These are phyloP conservation scores for Leptosomus discolor DNA, from an alignment of 2,113 vertebrate species.

Conservation along the genomic window DNA sequence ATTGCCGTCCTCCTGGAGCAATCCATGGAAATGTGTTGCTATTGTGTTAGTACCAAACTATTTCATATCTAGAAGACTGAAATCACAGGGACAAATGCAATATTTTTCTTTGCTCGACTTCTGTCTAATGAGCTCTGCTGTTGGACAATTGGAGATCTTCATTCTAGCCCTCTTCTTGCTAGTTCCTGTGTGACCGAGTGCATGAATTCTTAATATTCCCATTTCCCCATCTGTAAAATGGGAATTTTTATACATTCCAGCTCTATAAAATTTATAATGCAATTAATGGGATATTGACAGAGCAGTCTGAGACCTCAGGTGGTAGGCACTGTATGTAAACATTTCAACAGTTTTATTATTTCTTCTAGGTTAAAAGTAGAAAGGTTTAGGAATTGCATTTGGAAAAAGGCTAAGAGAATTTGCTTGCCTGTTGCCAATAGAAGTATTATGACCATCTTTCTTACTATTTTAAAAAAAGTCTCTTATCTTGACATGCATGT, in stretches of 20 bases:
- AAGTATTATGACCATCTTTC: neutral
- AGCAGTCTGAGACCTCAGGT: constrained; percentile 48
- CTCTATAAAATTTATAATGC: constrained; percentile 62
- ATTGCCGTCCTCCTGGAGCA: constrained; percentile 47
- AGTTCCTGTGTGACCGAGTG: constrained; percentile 33
- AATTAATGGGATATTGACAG: constrained; percentile 65
- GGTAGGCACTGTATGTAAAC: constrained; percentile 42
- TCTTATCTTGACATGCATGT: neutral
- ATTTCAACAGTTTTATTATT: constrained; percentile 52
- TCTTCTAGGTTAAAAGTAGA: constrained; percentile 8
- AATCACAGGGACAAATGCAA: constrained; percentile 26
- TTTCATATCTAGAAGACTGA: constrained; percentile 46
- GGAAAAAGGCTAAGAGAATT: neutral
- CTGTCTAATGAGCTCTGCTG: constrained; percentile 48
- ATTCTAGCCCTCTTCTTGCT: constrained; percentile 5
- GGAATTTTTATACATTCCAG: constrained; percentile 55
- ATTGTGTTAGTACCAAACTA: constrained; percentile 47
- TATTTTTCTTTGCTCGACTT: constrained; percentile 42
- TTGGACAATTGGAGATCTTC: constrained; percentile 51
- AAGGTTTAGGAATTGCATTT: neutral
- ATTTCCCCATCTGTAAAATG: constrained; percentile 51
- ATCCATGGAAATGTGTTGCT: constrained; percentile 45
- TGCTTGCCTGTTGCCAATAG: neutral
- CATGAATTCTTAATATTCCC: constrained; percentile 62
- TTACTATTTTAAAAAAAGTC: neutral